Evolutionary conservation across 2,113 vertebrate species (phyloP).

Genomic region (Pluvialis apricaria): DNA sequence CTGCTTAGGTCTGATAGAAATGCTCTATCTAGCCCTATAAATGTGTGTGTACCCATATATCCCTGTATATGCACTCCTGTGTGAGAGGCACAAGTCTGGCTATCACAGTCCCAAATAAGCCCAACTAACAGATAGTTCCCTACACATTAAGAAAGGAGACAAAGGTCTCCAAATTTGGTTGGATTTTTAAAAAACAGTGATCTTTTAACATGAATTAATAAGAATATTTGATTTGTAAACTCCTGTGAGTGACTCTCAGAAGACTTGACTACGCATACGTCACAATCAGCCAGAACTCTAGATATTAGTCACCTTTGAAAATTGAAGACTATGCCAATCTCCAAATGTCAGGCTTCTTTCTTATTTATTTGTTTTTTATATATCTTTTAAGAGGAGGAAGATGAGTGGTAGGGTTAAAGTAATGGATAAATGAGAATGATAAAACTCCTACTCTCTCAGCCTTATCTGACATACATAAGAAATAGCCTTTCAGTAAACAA

Average conservation of each 20-base stretch:
- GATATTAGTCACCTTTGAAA: not conserved
- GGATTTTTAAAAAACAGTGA: not conserved
- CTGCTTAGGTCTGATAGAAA: not conserved
- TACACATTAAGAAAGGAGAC: not conserved
- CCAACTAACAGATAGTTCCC: not conserved
- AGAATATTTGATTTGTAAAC: not conserved
- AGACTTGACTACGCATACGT: not conserved
- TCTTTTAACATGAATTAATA: not conserved
- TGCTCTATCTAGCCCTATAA: not conserved
- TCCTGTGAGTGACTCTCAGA: not conserved
- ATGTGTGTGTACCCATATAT: not conserved
- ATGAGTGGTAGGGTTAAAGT: not conserved
- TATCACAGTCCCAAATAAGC: not conserved
- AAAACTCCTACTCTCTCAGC: not conserved
- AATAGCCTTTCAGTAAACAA: not conserved
- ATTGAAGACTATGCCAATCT: not conserved
- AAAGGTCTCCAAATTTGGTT: not conserved
- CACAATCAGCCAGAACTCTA: not conserved
- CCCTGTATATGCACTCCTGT: not conserved
- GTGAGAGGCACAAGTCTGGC: not conserved
- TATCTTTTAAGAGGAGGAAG: not conserved
- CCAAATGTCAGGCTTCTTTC: not conserved
- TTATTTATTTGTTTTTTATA: not conserved
- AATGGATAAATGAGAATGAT: not conserved
- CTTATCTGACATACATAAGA: not conserved